phyloP scores from a whole-genome alignment of 2,113 vertebrate genomes.

The Willisornis vidua region DNA sequence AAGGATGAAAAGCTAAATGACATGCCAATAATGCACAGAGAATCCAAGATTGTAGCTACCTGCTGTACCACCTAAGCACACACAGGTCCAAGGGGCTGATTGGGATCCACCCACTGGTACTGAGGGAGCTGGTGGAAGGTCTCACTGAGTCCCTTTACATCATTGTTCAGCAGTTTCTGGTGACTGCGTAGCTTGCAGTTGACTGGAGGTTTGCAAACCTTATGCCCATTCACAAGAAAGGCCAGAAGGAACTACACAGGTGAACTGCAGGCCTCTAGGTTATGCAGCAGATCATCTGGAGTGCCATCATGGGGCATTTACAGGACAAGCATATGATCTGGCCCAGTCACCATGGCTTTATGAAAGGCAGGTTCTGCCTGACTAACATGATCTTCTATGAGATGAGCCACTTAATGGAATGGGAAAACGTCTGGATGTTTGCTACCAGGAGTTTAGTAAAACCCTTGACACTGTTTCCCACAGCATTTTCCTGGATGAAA shows the following conservation, averaged over 20 bases:
- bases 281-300: neutral
- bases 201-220: neutral
- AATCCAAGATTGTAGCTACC: neutral
- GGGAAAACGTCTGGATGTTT: neutral
- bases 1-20: neutral
- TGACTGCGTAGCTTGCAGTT: neutral
- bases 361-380: neutral
- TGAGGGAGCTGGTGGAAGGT: neutral
- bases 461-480: neutral
- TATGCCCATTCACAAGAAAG: neutral
- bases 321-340: neutral
- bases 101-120: neutral
- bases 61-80: neutral
- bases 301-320: neutral
- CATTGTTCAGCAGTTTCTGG: neutral
- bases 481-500: too few relatives aligned
- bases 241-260: neutral
- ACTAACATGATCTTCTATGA: neutral
- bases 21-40: neutral
- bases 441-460: neutral
- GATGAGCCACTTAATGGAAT: neutral
- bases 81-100: neutral
- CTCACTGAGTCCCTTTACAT: neutral
- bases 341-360: neutral
- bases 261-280: neutral